Conservation (phyloP, 2,888 invertebrate genomes). For the Allolobophora icterica region DNA sequence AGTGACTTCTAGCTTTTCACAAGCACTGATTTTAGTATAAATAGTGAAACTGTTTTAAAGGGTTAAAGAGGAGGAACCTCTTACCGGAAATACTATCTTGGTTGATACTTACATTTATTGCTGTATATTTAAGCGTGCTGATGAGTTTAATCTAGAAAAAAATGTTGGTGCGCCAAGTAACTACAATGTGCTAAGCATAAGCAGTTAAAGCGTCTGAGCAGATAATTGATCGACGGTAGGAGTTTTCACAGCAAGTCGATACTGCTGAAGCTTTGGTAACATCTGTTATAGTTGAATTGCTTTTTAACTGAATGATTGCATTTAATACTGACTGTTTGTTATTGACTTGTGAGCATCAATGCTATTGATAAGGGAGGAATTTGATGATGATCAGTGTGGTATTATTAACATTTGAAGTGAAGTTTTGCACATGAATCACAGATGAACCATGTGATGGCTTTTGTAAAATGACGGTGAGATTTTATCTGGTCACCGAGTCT, state of each 20-base stretch:
- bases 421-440: slow-evolving; percentile 17
- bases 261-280: background rate
- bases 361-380: background rate
- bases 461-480: background rate
- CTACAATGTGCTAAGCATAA: background rate
- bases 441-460: background rate
- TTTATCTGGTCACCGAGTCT: background rate
- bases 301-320: background rate
- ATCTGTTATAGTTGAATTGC: too few species aligned
- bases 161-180: background rate
- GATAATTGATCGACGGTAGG: background rate
- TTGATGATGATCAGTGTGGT: background rate
- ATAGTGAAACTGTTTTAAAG: background rate
- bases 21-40: background rate
- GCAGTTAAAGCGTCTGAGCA: background rate
- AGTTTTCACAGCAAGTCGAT: background rate
- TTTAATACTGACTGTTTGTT: background rate
- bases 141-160: background rate
- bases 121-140: background rate
- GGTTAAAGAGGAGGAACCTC: background rate
- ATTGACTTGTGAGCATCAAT: background rate
- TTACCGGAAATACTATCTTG: background rate
- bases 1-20: slow-evolving; percentile 17
- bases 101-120: background rate
- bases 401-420: background rate